Evolutionary conservation across 2,797 vertebrate species (phyloP), one percentile per base, ranked within the genome.

Genomic region (Arctocebus calabarensis): DNA sequence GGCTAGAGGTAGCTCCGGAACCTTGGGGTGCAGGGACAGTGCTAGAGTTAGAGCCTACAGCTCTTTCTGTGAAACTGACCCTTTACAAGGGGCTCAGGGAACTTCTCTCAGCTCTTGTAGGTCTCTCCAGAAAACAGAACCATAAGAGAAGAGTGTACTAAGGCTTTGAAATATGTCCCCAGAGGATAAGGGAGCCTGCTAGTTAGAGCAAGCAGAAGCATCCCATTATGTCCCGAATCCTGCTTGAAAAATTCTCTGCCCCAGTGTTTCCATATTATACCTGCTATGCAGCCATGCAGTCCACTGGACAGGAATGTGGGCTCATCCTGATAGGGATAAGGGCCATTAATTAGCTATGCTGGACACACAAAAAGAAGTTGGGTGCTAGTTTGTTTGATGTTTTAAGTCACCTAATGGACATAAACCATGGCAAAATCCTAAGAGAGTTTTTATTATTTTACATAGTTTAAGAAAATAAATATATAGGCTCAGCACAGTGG

Each of bases 391-490:
- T 43, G 4, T 40, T 0, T 55, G 55, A 48, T 37, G 37, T 48
- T 57, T 70, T 55, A 7, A 55, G 7, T 48, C 19, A n/a, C 40
- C 82, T 64, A 57, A 32, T 78, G 70, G 68, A 83, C 66, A 94
- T 23, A 70, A 71, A 34, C 32, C 10, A 7, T 34, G 32, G 52
- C 27, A 81, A 93, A 79, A 84, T 70, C 48, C 62, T 52, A 52
- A 45, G 16, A 61, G 10, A 4, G 11, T 40, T 78, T 64, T 78
- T 59, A 57, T 85, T 68, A 34, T 32, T 64, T 83, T 37, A 78
- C 5, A 84, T 7, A 73, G 68, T 66, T 86, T 73, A 82, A 78
- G 48, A 83, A 87, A 85, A 95, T 62, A 77, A 74, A 93, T 29
- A 78, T 4, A 71, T n/a, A 52, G 48, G 48, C 14, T 52, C 14